Base-by-base conservation (phyloP, 2,797 vertebrate genomes). In the Chelonia mydas region DNA sequence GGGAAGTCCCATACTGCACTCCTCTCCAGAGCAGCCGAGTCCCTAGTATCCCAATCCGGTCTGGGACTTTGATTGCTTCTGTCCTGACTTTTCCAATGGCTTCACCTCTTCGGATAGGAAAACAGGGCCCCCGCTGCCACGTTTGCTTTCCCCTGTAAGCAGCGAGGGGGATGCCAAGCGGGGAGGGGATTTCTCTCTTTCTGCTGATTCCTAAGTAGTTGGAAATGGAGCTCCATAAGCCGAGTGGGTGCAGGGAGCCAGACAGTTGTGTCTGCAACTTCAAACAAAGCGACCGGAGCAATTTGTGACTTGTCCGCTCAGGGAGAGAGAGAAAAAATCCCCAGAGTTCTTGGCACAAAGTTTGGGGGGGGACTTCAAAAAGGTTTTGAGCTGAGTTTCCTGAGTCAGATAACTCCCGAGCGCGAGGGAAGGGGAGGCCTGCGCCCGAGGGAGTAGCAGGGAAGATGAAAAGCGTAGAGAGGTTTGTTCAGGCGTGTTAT, bases 281-380 rank as follows among this genome's bases (percentile, higher is more conserved):
- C 97, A 97, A 97, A 97, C 94, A 11, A 33, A 61, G 96, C 78
- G 80, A 92, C 95, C 94, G 91, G 91, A 97, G 78, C 94, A 16
- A 81, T 90, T 96, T 97, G 97, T 3, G 88, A 95, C 89, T 96
- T 96, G 96, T 96, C 96, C 96, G 91, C 83, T 84, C 76, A 7
- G 2, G 81, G 84, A 92, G 81, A 93, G 88, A 92, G 57, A 89
- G 92, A 96, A 93, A 72, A 97, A 97, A 97, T 96, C 96, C 96
- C 95, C 95, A 1, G 76, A 25, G 37, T 65, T 96, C 95, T 96
- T 97, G 97, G 97, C 97, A 96, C 49, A 78, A 93, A 94, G 88
- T 84, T 91, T 93, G 94, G 76, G 28, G 17, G 41, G 85, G 92
- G 94, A 97, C 89, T 90, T 97, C 96, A 96, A 96, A 96, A 94